These are phyloP conservation scores for cattle (Bos taurus) DNA, from an alignment of 2,113 vertebrate species.

Conservation along the genomic window ARS-UCD2.0 NC_037333.1:86647001-86647500, in stretches of 20 bases:
- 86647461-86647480: neutral
- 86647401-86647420: neutral
- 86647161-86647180: constrained; percentile 20
- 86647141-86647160: neutral
- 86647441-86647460: neutral
- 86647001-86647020: neutral
- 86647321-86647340: neutral
- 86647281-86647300: neutral
- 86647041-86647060: neutral
- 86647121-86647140: constrained; percentile 14
- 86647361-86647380: neutral
- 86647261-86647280: neutral
- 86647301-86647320: neutral
- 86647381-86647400: neutral
- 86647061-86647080: neutral
- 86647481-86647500: neutral
- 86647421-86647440: neutral
- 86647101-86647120: constrained; percentile 10
- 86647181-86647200: neutral
- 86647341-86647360: neutral
- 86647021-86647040: neutral
- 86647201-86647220: neutral
- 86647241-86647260: neutral
- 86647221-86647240: neutral
- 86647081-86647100: neutral